Evolutionary conservation across 1,140 invertebrate genomes (phyloP).

Genomic region (Drosophila willistoni): DNA sequence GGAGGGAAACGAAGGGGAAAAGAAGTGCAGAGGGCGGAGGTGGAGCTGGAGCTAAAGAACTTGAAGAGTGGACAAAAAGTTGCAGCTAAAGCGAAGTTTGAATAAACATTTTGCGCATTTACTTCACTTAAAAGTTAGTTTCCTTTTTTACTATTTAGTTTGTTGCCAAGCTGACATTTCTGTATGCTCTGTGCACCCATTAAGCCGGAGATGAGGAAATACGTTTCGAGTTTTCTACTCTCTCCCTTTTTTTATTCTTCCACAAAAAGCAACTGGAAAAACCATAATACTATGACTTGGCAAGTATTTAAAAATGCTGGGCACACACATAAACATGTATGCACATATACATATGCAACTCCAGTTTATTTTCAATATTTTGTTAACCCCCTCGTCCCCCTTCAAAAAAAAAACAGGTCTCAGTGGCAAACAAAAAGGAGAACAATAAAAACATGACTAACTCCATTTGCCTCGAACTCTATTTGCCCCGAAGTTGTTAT

Average conservation of each 20-base stretch:
- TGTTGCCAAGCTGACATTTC: slow-evolving; percentile 63
- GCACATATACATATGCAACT: slow-evolving; percentile 18
- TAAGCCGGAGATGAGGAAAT: slow-evolving; percentile 53
- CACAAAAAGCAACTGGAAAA: slow-evolving; percentile 41
- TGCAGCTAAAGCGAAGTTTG: slow-evolving; percentile 76
- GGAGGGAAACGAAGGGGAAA: background rate
- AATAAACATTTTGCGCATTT: slow-evolving; percentile 82
- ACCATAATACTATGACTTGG: slow-evolving; percentile 65
- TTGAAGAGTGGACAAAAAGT: slow-evolving; percentile 46
- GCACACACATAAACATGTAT: slow-evolving; percentile 22
- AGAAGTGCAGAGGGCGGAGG: slow-evolving; percentile 9
- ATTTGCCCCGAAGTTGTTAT: background rate
- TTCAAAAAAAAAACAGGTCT: slow-evolving; percentile 36
- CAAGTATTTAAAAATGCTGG: slow-evolving; percentile 73
- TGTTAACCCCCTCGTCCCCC: slow-evolving; percentile 46
- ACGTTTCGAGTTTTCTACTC: slow-evolving; percentile 47
- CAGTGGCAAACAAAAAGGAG: slow-evolving; percentile 26
- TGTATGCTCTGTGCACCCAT: slow-evolving; percentile 55
- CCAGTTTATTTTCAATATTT: slow-evolving; percentile 73
- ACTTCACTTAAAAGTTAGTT: slow-evolving; percentile 77
- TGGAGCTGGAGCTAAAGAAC: slow-evolving; percentile 68
- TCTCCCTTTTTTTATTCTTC: background rate
- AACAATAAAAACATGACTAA: background rate
- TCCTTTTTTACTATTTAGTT: slow-evolving; percentile 38
- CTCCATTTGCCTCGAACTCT: background rate